These are phyloP conservation scores for Gallinago jamesoni DNA, from an alignment of 2,113 vertebrate genomes.

Conservation along the genomic window DNA sequence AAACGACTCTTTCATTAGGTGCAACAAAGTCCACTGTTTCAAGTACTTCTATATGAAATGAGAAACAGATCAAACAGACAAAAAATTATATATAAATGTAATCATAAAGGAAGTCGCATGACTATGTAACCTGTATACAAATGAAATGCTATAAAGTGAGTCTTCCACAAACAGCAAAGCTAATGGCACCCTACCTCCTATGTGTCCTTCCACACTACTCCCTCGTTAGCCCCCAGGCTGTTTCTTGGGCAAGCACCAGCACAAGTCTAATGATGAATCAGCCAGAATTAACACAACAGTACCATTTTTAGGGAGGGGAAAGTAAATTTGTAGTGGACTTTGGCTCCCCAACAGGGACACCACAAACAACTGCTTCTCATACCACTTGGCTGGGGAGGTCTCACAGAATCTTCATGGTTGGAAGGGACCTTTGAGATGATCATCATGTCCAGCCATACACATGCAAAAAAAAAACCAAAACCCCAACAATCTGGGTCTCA, in stretches of 20 bases:
- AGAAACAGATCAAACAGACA: slow-evolving; percentile 8
- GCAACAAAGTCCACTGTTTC: slow-evolving; percentile 92
- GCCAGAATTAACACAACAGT: background rate
- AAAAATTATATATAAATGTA: background rate
- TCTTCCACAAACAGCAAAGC: background rate
- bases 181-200: background rate
- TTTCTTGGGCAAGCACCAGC: background rate
- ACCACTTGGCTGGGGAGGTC: too few species aligned
- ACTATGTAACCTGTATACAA: background rate
- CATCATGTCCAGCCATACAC: too few species aligned
- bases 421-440: too few species aligned
- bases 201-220: background rate
- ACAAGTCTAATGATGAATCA: background rate
- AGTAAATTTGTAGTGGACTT: background rate
- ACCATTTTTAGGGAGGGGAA: background rate
- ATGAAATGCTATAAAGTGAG: background rate
- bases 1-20: slow-evolving; percentile 92
- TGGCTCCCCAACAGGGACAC: background rate
- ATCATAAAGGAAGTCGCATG: background rate
- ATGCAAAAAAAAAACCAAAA: too few species aligned
- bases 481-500: background rate
- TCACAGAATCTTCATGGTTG: too few species aligned
- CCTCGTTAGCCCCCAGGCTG: background rate
- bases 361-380: too few species aligned
- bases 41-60: slow-evolving; percentile 79